These are phyloP conservation scores for Gerosis bhagava DNA, from an alignment of 2,888 invertebrate species.

Conservation along the genomic window DNA sequence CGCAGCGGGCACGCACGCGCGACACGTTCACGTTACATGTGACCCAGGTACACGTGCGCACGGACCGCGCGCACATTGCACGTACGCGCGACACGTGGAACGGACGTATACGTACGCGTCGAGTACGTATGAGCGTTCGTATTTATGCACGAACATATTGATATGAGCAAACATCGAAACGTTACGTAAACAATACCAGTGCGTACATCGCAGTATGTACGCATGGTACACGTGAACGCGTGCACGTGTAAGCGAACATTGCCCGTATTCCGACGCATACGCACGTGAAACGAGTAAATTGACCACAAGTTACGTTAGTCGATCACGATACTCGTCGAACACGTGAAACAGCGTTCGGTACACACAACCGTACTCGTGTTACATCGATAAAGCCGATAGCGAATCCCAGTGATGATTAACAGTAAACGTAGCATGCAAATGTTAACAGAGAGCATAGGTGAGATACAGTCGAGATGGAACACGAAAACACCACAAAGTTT, in stretches of 20 bases:
- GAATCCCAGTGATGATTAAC: constrained; percentile 47
- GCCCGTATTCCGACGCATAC: too few species aligned
- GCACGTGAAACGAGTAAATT: too few species aligned
- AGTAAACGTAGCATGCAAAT: constrained; percentile 54
- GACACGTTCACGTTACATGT: background rate
- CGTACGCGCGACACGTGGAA: background rate
- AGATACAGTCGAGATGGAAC: constrained; percentile 52
- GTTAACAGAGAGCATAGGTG: constrained; percentile 49
- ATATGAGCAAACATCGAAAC: too few species aligned
- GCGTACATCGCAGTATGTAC: too few species aligned
- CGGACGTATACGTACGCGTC: too few species aligned
- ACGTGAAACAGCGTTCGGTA: too few species aligned
- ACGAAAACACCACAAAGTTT: constrained; percentile 66
- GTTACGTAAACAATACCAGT: too few species aligned
- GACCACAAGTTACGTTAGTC: too few species aligned
- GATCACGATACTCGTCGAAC: too few species aligned
- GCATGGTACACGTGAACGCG: too few species aligned
- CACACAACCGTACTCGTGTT: too few species aligned
- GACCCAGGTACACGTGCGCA: constrained; percentile 28
- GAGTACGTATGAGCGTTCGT: constrained; percentile 12
- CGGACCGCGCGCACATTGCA: constrained; percentile 32
- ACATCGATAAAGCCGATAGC: constrained; percentile 40
- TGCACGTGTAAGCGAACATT: too few species aligned
- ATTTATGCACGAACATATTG: constrained; percentile 32
- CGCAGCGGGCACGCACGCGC: constrained; percentile 30